phyloP scores from a whole-genome alignment of 2,797 vertebrate species.

The Miichthys miiuy region DNA sequence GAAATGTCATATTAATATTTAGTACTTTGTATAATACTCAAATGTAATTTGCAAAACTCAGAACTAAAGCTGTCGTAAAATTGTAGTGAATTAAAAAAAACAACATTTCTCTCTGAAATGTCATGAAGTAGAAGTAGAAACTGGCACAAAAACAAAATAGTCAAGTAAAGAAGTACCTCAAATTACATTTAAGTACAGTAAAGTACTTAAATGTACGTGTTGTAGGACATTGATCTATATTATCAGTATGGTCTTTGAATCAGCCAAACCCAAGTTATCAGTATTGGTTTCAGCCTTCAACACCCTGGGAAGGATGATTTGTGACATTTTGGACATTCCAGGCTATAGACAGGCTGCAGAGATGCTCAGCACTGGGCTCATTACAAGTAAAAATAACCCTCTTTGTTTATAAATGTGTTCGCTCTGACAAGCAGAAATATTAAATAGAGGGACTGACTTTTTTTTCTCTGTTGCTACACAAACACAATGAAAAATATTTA shows the following conservation, averaged over 20 bases:
- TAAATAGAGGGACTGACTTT: neutral
- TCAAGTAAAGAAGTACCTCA: too few species aligned
- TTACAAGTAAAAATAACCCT: conserved; percentile 36
- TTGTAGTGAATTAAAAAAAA: too few species aligned
- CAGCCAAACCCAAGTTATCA: neutral
- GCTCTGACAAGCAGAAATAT: neutral
- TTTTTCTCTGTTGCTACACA: conserved; percentile 1
- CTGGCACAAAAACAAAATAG: too few species aligned
- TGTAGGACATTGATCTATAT: neutral
- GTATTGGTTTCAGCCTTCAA: neutral
- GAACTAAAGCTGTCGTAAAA: too few species aligned
- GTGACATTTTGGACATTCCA: conserved; percentile 18
- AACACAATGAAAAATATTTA: conserved; percentile 40
- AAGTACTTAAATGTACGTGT: too few species aligned
- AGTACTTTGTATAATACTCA: too few species aligned
- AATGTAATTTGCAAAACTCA: too few species aligned
- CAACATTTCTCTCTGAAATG: too few species aligned
- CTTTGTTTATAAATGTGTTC: conserved; percentile 36
- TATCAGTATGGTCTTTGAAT: neutral
- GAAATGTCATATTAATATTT: too few species aligned
- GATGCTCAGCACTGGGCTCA: conserved; percentile 15
- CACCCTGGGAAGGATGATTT: neutral
- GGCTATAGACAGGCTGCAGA: conserved; percentile 21
- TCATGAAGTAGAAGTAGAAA: too few species aligned
- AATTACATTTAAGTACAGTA: too few species aligned